These are phyloP conservation scores for Clusia tigrina DNA, from an alignment of 2,888 invertebrate species.

Conservation along the genomic window DNA sequence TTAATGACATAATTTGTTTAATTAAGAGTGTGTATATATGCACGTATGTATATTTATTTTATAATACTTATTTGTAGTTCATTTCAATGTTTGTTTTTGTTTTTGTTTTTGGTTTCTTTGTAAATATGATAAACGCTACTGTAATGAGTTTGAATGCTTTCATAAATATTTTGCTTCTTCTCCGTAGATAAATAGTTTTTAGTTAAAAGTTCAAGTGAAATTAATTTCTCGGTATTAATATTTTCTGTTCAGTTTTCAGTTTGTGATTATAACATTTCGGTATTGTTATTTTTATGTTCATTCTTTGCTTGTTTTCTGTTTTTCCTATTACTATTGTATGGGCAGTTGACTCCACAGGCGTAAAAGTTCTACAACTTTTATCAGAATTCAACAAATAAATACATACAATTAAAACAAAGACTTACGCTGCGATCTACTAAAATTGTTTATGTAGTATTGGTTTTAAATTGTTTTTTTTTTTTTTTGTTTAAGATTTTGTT, in stretches of 20 bases:
- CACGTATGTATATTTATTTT: neutral
- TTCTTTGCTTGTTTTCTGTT: neutral
- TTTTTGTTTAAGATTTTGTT: conserved; percentile 8
- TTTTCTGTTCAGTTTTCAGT: neutral
- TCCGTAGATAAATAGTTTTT: neutral
- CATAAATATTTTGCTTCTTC: neutral
- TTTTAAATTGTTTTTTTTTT: neutral
- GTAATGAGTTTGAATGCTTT: neutral
- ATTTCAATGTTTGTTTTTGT: no score
- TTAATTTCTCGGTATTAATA: no score
- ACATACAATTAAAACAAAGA: neutral
- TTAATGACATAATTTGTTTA: conserved; percentile 4
- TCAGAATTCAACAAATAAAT: neutral
- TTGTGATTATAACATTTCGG: neutral
- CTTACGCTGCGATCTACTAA: neutral
- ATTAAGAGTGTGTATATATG: neutral
- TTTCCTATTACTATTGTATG: neutral
- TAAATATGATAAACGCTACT: conserved; percentile 2
- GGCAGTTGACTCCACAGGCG: no score
- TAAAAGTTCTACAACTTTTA: no score
- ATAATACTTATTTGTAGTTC: neutral
- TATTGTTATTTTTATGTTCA: neutral
- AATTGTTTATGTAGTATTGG: conserved; percentile 8
- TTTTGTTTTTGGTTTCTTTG: neutral
- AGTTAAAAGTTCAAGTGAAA: neutral